Conservation (phyloP, 2,797 vertebrate genomes). For the Bradypodion pumilum region DNA sequence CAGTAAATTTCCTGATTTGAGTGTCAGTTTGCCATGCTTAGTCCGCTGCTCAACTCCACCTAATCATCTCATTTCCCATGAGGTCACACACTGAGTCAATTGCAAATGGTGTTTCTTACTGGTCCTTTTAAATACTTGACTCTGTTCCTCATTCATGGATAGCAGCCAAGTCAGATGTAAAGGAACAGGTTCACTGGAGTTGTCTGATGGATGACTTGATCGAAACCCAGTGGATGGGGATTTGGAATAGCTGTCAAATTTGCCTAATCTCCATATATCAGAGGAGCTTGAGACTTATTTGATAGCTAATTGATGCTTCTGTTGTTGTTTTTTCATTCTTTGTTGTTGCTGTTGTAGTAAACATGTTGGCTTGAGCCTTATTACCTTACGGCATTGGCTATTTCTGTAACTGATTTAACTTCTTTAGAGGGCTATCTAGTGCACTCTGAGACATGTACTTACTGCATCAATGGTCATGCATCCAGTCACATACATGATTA, state of each 20-base stretch:
- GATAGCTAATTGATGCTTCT: neutral
- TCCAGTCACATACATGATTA: too few relatives aligned
- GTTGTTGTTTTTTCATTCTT: neutral
- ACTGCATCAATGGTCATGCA: too few relatives aligned
- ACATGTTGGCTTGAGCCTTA: neutral
- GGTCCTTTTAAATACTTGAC: conserved; percentile 45
- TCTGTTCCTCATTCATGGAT: conserved; percentile 35
- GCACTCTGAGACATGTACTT: too few relatives aligned
- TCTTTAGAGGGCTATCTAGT: too few relatives aligned
- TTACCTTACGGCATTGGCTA: too few relatives aligned
- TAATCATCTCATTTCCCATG: conserved; percentile 50
- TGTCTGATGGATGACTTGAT: conserved; percentile 25
- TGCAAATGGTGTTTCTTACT: conserved; percentile 49
- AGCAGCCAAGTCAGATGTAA: conserved; percentile 42
- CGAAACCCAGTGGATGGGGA: conserved; percentile 23
- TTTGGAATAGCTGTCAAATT: neutral
- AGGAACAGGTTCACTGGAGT: conserved; percentile 17
- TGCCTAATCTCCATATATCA: conserved; percentile 9
- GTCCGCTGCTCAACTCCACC: conserved; percentile 31
- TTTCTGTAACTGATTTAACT: too few relatives aligned
- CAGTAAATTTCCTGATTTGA: conserved; percentile 31
- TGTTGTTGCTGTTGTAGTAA: neutral
- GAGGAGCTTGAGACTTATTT: conserved; percentile 39
- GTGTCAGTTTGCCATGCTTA: conserved; percentile 21
- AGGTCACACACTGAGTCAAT: conserved; percentile 41